Conservation (phyloP, 2,113 vertebrate species). For the Menidia beryllina region DNA sequence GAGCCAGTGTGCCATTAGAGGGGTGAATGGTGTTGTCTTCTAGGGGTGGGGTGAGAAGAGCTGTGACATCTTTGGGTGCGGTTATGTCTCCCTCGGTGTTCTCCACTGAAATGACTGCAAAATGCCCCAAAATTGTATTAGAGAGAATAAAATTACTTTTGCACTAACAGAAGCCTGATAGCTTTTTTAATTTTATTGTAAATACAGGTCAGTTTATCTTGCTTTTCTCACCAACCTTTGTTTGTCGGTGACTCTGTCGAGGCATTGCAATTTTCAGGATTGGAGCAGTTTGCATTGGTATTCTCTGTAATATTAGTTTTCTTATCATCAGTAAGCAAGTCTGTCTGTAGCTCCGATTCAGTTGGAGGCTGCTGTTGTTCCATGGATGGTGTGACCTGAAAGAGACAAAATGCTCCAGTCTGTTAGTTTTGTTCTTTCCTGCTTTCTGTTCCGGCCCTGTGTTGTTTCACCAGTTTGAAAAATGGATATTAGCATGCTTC, state of each 20-base stretch:
- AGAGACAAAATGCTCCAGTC: not conserved
- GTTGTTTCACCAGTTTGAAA: slow-evolving; percentile 21
- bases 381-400: slow-evolving; percentile 60
- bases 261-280: slow-evolving; percentile 37
- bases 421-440: slow-evolving; percentile 17
- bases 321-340: slow-evolving; percentile 45
- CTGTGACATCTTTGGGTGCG: slow-evolving; percentile 79
- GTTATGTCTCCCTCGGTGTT: slow-evolving; percentile 66
- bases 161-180: not conserved
- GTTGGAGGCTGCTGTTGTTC: slow-evolving; percentile 49
- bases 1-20: slow-evolving; percentile 91
- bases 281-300: slow-evolving; percentile 37
- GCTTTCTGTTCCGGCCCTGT: not conserved
- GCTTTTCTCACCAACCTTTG: slow-evolving; percentile 64
- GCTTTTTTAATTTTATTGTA: slow-evolving; percentile 4
- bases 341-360: slow-evolving; percentile 53
- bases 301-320: slow-evolving; percentile 54
- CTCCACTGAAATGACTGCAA: slow-evolving; percentile 61
- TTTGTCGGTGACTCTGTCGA: slow-evolving; percentile 57
- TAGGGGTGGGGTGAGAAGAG: slow-evolving; percentile 77
- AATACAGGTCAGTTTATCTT: slow-evolving; percentile 6
- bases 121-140: slow-evolving; percentile 14
- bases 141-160: not conserved
- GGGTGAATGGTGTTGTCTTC: slow-evolving; percentile 74
- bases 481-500: slow-evolving; percentile 43